Evolutionary conservation across 2,113 vertebrate species (phyloP), one percentile per base, ranked within the genome.

Genomic region (Ceyx margarethae): DNA sequence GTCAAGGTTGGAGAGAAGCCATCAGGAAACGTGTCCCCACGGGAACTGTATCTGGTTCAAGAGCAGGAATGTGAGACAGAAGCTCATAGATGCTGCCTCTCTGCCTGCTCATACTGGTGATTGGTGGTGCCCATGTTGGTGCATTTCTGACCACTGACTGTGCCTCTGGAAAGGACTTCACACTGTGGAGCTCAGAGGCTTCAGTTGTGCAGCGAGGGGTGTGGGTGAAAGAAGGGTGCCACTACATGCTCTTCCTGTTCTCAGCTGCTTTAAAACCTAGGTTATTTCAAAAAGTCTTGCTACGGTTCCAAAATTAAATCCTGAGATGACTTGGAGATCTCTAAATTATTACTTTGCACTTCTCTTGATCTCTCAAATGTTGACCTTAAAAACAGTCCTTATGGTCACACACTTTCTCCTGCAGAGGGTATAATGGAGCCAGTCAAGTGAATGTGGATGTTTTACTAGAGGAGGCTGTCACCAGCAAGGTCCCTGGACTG

Each of bases 1-100:
- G 33, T 76, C 65, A 76, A 56, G n/a, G 17, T 56, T 87, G 90
- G 90, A 89, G 72, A 80, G 60, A 40, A 91, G 82, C 91, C 87
- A 83, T 85, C 72, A 71, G 85, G 91, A 95, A 95, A 22, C 26
- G 29, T 67, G 75, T 90, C 91, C 90, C 85, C 46, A 23, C 0
- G 68, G 85, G 93, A 91, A 46, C 56, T 56, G 20, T 0, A 1
- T 94, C 85, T 95, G 33, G 54, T 91, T 79, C 19, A 11, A 66
- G 79, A 60, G 43, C 37, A 74, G 87, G 71, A 91, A 89, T 80
- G 56, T 26, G 67, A 91, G 81, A 74, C 58, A 28, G 1, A 61
- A 85, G 33, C 25, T 37, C 87, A 42, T 54, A 40, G 72, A 79
- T 87, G 67, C 6, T 64, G 89, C 45, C 43, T 75, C 18, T 53